These are phyloP conservation scores for Origma solitaria DNA, from an alignment of 2,113 vertebrate genomes.

Conservation along the genomic window DNA sequence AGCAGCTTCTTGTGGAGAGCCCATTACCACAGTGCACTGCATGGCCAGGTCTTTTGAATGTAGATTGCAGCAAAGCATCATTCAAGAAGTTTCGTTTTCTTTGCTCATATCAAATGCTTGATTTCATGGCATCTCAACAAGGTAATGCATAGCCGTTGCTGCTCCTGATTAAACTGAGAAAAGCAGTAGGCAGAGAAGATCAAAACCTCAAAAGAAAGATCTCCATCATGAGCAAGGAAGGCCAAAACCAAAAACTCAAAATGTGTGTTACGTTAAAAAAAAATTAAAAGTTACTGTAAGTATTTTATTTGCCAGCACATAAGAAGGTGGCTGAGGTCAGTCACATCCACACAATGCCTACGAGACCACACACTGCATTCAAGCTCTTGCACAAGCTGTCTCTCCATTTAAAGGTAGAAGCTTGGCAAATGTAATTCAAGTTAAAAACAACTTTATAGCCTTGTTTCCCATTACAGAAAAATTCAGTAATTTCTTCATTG, in stretches of 20 bases:
- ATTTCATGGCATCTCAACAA: not conserved
- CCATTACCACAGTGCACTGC: not conserved
- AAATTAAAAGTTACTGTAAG: not conserved
- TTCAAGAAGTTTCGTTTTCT: not conserved
- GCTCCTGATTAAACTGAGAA: not conserved
- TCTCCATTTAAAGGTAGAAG: not conserved
- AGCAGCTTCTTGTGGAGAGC: not conserved
- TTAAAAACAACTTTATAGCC: not conserved
- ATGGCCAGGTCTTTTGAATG: not conserved
- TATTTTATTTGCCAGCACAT: not conserved
- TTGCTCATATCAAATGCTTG: not conserved
- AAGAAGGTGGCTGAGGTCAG: not conserved
- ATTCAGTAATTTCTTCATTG: not conserved
- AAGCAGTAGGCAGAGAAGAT: not conserved
- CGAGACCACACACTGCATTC: not conserved
- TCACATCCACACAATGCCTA: not conserved
- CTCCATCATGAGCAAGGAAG: not conserved
- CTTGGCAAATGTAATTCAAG: not conserved
- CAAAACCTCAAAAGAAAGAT: not conserved
- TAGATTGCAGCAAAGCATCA: rapidly evolving
- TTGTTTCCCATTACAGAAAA: not conserved
- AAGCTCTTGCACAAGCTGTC: not conserved
- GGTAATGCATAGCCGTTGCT: not conserved
- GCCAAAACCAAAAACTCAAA: not conserved
- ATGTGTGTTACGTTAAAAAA: not conserved